Conservation (phyloP, 2,797 vertebrate genomes). For the Labeo calbasu region DNA sequence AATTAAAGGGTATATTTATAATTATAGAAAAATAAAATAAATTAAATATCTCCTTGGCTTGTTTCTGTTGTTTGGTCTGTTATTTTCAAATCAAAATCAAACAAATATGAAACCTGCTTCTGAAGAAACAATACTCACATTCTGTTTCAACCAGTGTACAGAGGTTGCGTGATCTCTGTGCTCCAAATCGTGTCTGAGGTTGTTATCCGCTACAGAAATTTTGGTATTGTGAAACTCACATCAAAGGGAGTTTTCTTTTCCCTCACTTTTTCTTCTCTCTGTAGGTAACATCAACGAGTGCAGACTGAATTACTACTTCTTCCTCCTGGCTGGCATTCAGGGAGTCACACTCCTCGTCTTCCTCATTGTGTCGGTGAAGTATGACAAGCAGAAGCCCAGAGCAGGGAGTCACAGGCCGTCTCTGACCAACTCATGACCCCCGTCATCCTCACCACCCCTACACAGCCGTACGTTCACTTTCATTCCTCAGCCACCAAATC, state of each 20-base stretch:
- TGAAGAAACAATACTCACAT: not conserved
- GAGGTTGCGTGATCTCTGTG: not conserved
- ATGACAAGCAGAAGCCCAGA: conserved; percentile 82
- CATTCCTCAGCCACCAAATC: conserved; percentile 10
- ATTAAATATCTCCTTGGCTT: not conserved
- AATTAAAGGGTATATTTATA: not conserved
- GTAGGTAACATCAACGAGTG: conserved; percentile 96
- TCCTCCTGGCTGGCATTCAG: conserved; percentile 93
- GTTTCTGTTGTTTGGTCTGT: not conserved
- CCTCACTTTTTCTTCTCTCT: conserved; percentile 26
- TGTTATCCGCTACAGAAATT: not conserved
- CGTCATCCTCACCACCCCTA: not conserved
- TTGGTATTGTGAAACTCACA: not conserved
- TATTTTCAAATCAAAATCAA: not conserved
- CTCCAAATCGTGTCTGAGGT: not conserved
- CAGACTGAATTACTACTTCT: conserved; percentile 95
- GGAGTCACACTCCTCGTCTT: conserved; percentile 92
- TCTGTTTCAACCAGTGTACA: not conserved
- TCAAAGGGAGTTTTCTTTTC: not conserved
- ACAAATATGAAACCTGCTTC: not conserved
- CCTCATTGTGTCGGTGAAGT: conserved; percentile 91
- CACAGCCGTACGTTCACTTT: not conserved
- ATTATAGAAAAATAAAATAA: not conserved
- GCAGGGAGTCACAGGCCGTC: conserved; percentile 69
- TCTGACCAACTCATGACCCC: conserved; percentile 70